Evolutionary conservation across 1,140 invertebrate genomes (phyloP).

Genomic region (Vanessa atalanta): DNA sequence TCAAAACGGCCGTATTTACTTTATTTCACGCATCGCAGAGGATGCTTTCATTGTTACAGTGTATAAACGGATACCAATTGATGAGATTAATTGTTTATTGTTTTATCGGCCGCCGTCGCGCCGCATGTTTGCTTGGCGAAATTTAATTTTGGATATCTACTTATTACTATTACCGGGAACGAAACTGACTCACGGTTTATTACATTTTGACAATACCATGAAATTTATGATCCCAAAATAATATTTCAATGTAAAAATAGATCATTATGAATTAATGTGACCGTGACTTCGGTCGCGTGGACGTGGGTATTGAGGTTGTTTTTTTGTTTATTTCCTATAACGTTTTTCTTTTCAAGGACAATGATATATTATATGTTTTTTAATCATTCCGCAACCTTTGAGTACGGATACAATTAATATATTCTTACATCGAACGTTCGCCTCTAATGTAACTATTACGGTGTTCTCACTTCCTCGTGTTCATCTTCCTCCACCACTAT

Average conservation of each 20-base stretch:
- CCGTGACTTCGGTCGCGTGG: too few relatives aligned
- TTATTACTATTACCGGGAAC: constrained; percentile 43
- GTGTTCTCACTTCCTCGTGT: too few relatives aligned
- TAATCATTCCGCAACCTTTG: too few relatives aligned
- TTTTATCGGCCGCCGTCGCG: constrained; percentile 44
- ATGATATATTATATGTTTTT: too few relatives aligned
- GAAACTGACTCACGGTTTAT: constrained; percentile 43
- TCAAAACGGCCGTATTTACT: constrained; percentile 22
- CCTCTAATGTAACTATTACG: too few relatives aligned
- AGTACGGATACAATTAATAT: too few relatives aligned
- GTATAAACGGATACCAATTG: constrained; percentile 36
- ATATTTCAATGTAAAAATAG: neutral
- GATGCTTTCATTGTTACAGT: constrained; percentile 31
- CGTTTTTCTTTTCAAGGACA: too few relatives aligned
- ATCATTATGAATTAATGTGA: neutral
- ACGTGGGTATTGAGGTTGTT: too few relatives aligned
- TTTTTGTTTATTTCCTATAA: too few relatives aligned
- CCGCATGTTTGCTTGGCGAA: constrained; percentile 49
- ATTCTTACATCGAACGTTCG: too few relatives aligned
- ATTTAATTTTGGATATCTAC: constrained; percentile 47
- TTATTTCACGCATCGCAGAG: constrained; percentile 4
- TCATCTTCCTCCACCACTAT: too few relatives aligned
- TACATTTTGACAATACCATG: constrained; percentile 24
- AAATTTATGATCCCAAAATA: constrained; percentile 15
- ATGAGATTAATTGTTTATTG: constrained; percentile 59